A percentile compares a stretch with the other conserved stretches of the same genome.
Evolutionary conservation across 2,888 invertebrate species (phyloP).

Genomic region (Yponomeuta plumbellus): DNA sequence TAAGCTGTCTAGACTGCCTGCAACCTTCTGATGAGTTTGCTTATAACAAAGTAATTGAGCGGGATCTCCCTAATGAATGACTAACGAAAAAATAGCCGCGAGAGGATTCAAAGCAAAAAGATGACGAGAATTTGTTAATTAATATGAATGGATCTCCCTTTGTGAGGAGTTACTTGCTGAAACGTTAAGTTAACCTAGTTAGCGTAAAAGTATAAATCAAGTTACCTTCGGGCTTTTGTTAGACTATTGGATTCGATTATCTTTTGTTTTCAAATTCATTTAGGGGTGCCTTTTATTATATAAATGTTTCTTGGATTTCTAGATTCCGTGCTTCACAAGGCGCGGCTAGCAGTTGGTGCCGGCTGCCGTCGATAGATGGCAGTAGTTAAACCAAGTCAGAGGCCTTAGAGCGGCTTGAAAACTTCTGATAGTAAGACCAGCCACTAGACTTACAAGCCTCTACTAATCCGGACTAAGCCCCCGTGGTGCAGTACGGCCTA

Average conservation of each 20-base stretch:
- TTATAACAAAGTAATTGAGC: constrained; percentile 2
- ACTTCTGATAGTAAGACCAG: too few relatives aligned
- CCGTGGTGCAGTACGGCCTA: too few relatives aligned
- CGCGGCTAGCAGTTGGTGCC: too few relatives aligned
- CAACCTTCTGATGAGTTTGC: neutral
- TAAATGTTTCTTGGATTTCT: neutral
- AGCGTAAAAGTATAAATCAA: neutral
- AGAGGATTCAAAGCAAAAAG: neutral
- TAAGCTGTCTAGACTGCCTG: neutral
- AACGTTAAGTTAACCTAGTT: neutral
- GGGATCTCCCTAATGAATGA: neutral
- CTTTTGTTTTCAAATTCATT: neutral
- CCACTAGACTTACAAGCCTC: too few relatives aligned
- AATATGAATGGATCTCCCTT: neutral
- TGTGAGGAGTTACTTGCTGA: neutral
- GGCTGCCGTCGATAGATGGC: too few relatives aligned
- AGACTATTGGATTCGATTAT: neutral
- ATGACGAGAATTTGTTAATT: constrained; percentile 1
- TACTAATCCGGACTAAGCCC: too few relatives aligned
- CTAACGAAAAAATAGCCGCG: neutral
- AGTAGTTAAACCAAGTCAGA: too few relatives aligned
- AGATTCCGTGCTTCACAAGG: too few relatives aligned
- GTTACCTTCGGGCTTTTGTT: neutral
- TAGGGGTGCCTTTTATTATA: neutral
- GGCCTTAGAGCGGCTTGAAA: too few relatives aligned